Base-by-base conservation (phyloP, 2,113 vertebrate species). In the Seriola quinqueradiata region DNA sequence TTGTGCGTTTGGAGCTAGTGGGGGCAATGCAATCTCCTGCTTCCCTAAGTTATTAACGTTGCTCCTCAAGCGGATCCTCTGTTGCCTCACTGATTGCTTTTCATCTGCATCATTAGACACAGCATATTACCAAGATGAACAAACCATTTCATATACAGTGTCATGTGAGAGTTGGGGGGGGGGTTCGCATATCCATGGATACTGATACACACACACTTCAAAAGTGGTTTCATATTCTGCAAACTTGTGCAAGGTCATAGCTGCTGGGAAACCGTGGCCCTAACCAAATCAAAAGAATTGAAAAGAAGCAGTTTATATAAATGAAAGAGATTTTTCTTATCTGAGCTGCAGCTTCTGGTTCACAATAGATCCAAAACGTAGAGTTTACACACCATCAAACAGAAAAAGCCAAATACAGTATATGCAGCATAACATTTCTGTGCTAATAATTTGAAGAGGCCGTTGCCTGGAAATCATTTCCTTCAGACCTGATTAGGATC, bases 91-190 rank as follows among this genome's bases (percentile, higher is more conserved):
- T 92, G 88, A 94, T 94, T 90, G 90, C 84, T 89, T 93, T 92
- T 93, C 87, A 83, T 75, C 87, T 75, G 92, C 92, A 90, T 89
- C 92, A 92, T 93, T 93, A 93, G 87, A 75, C 8, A 64, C 50
- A 52, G 79, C 77, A 86, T 90, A 92, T 92, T 91, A 92, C 86
- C 87, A 91, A 87, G 88, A 90, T 13, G 88, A 89, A 90, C 83
- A 87, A 92, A 88, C 77, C 80, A 65, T 89, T 90, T 88, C 70
- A 87, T 76, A 87, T 64, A 78, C 60, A 70, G 60, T 71, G 70
- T 84, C 75, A 67, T 34, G 63, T 59, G 79, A 79, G 65, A 57
- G 73, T 14, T 23, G 65, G 46, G 28, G 19, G 64, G 0, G 7
- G 8, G 38, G 34, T 25, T 10, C 23, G 50, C 36, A 66, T 28